Conservation (phyloP, 2,888 invertebrate species). For the Troides oblongomaculatus region DNA sequence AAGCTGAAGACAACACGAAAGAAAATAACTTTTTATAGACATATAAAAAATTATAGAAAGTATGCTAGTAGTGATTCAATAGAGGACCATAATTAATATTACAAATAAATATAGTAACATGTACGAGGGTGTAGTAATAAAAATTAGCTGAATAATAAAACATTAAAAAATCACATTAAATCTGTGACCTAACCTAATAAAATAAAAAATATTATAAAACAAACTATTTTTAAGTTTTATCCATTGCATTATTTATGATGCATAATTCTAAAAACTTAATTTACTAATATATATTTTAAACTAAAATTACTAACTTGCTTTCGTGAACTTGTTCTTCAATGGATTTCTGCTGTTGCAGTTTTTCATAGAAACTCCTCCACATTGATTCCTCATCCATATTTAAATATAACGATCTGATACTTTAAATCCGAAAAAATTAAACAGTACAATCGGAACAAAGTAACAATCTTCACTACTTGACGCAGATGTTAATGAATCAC, state of each 20-base stretch:
- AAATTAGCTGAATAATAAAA: too few species aligned
- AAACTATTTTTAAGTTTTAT: too few species aligned
- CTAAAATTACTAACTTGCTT: constrained; percentile 76
- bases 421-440: constrained; percentile 18
- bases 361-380: constrained; percentile 88
- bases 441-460: not conserved
- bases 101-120: too few species aligned
- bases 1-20: too few species aligned
- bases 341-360: constrained; percentile 82
- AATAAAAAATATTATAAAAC: too few species aligned
- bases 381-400: constrained; percentile 85
- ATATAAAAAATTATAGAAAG: too few species aligned
- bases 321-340: constrained; percentile 84
- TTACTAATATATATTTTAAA: not conserved
- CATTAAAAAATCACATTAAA: too few species aligned
- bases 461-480: constrained; percentile 3
- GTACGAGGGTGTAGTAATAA: too few species aligned
- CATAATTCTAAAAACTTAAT: not conserved
- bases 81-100: too few species aligned
- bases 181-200: too few species aligned
- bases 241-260: not conserved
- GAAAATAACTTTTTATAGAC: too few species aligned
- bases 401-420: constrained; percentile 19
- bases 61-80: too few species aligned
- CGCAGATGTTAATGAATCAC: constrained; percentile 54